Evolutionary conservation across 2,797 vertebrate species (phyloP).

Genomic region (Diglossa cyanea): DNA sequence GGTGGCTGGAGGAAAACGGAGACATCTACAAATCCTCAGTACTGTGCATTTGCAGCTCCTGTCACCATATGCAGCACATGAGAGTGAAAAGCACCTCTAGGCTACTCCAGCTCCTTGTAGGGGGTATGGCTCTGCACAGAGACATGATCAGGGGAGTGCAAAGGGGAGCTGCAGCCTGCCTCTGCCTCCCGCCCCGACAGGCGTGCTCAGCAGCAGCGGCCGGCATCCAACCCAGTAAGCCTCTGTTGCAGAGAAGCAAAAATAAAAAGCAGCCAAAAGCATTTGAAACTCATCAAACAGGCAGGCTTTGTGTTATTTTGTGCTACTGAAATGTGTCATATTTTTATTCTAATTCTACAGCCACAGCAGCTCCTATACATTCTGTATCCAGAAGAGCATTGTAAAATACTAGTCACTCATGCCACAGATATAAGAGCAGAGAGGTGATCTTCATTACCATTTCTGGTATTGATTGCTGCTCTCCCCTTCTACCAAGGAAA

Average conservation of each 20-base stretch:
- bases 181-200: background rate
- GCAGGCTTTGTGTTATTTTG: background rate
- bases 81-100: constrained; percentile 43
- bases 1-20: constrained; percentile 6
- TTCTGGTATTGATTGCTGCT: constrained; percentile 16
- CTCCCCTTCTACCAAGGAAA: constrained; percentile 41
- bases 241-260: background rate
- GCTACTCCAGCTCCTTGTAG: constrained; percentile 38
- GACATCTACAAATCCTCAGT: background rate
- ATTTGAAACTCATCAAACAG: constrained; percentile 41
- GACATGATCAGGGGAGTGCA: background rate
- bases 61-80: background rate
- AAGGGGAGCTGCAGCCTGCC: background rate
- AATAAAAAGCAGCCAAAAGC: constrained; percentile 16
- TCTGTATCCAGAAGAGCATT: background rate
- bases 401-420: background rate
- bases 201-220: background rate
- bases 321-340: background rate
- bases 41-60: background rate
- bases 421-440: background rate
- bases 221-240: background rate
- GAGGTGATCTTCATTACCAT: constrained; percentile 20
- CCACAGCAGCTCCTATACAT: background rate
- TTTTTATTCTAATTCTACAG: background rate
- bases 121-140: constrained; percentile 1